phyloP scores from a whole-genome alignment of 2,797 vertebrate genomes.

The Sciurus vulgaris region DNA sequence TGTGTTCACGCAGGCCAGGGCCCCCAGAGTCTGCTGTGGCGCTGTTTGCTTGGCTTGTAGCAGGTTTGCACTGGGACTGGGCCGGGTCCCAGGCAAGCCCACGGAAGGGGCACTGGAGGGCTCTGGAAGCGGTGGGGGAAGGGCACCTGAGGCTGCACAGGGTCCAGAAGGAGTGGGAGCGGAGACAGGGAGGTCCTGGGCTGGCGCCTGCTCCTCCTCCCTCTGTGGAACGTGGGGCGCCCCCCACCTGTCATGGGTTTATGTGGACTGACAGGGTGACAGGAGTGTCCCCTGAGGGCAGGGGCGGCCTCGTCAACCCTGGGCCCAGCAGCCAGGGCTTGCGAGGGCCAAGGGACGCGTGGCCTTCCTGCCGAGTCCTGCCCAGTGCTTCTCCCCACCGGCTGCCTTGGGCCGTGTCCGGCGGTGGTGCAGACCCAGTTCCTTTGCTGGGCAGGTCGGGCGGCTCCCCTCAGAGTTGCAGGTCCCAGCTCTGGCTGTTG shows the following conservation, averaged over 20 bases:
- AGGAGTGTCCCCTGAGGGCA: rapidly evolving
- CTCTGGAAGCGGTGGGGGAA: background rate
- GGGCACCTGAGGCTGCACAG: background rate
- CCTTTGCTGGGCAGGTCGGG: background rate
- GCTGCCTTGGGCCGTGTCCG: rapidly evolving
- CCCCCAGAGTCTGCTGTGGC: background rate
- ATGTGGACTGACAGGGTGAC: no score
- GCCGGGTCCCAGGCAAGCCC: background rate
- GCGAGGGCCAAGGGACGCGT: rapidly evolving
- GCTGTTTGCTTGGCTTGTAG: background rate
- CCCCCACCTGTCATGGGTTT: background rate
- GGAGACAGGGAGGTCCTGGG: background rate
- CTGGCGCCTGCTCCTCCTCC: background rate
- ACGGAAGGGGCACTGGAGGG: rapidly evolving
- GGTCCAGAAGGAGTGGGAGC: background rate
- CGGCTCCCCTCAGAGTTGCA: background rate
- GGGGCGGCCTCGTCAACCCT: background rate
- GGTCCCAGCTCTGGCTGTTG: background rate
- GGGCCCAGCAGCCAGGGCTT: background rate
- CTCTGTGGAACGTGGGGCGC: rapidly evolving
- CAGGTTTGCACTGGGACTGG: background rate
- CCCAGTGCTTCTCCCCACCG: background rate
- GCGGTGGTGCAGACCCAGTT: rapidly evolving
- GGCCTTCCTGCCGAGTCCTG: rapidly evolving
- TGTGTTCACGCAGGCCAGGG: no score